Conservation (phyloP, 2,888 invertebrate species). For the Pollenia labialis region DNA sequence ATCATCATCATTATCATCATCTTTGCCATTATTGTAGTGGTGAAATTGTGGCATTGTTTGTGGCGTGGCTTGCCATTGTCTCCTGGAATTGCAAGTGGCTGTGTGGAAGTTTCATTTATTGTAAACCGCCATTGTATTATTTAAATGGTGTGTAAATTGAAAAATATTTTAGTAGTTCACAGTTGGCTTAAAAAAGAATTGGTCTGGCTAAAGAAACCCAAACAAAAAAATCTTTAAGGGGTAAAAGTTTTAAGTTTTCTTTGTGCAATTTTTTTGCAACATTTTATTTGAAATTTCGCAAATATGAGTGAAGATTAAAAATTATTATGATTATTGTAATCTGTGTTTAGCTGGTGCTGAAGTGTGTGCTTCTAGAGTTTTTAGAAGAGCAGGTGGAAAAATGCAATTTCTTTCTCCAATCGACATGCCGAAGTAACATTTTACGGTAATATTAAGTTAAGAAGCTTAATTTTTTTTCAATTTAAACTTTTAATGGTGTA, state of each 20-base stretch:
- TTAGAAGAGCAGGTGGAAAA: too few relatives aligned
- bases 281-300: neutral
- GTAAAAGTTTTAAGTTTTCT: constrained; percentile 27
- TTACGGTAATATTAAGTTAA: too few relatives aligned
- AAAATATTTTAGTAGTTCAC: constrained; percentile 48
- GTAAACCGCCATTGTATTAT: constrained; percentile 60
- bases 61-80: constrained; percentile 26
- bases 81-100: neutral
- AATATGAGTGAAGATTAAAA: neutral
- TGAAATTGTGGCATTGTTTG: constrained; percentile 45
- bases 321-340: too few relatives aligned
- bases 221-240: neutral
- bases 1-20: neutral
- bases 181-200: constrained; percentile 54
- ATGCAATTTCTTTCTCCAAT: too few relatives aligned
- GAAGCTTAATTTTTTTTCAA: too few relatives aligned
- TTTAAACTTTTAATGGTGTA: too few relatives aligned
- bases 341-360: too few relatives aligned
- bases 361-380: too few relatives aligned
- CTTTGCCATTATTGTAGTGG: constrained; percentile 12
- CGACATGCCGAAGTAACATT: too few relatives aligned
- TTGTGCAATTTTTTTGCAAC: neutral
- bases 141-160: constrained; percentile 71
- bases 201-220: constrained; percentile 14
- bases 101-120: constrained; percentile 31